These are phyloP conservation scores for Brachyhypopomus occidentalis DNA, from an alignment of 2,113 vertebrate genomes.

Conservation along the genomic window DNA sequence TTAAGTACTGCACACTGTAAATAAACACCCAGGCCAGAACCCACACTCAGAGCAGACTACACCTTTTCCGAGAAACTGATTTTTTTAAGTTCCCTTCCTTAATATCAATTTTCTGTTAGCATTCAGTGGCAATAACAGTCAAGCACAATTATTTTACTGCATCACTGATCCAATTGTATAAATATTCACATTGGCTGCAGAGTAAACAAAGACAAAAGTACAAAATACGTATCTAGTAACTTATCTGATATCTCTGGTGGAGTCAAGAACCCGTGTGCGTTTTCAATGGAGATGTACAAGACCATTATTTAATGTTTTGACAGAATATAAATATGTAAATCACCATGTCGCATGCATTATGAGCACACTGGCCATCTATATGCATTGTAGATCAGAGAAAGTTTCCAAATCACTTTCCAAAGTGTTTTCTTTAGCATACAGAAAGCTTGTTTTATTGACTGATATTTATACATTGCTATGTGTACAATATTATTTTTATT, in stretches of 20 bases:
- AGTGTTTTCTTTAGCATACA: not conserved
- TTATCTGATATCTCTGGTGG: not conserved
- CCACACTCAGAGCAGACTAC: constrained; percentile 12
- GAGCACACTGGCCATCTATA: not conserved
- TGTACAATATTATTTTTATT: constrained; percentile 4
- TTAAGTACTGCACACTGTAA: constrained; percentile 20
- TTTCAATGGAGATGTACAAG: not conserved
- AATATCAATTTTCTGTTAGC: constrained; percentile 30
- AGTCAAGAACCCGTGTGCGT: not conserved
- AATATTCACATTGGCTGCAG: constrained; percentile 37
- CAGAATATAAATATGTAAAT: not conserved
- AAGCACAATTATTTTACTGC: constrained; percentile 33
- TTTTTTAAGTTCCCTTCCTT: constrained; percentile 10
- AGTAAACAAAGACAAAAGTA: not conserved
- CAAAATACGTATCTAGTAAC: not conserved
- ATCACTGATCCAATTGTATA: constrained; percentile 40
- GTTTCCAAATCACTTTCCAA: not conserved
- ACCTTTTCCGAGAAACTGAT: constrained; percentile 18
- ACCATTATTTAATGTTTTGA: not conserved
- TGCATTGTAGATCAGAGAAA: not conserved
- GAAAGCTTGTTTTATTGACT: not conserved
- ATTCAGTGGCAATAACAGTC: constrained; percentile 28
- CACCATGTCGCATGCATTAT: not conserved
- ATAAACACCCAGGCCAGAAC: constrained; percentile 25
- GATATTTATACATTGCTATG: constrained; percentile 13